Evolutionary conservation across 2,888 invertebrate species (phyloP), one percentile per base, ranked within the genome.

Genomic region (Keiferia lycopersicella): DNA sequence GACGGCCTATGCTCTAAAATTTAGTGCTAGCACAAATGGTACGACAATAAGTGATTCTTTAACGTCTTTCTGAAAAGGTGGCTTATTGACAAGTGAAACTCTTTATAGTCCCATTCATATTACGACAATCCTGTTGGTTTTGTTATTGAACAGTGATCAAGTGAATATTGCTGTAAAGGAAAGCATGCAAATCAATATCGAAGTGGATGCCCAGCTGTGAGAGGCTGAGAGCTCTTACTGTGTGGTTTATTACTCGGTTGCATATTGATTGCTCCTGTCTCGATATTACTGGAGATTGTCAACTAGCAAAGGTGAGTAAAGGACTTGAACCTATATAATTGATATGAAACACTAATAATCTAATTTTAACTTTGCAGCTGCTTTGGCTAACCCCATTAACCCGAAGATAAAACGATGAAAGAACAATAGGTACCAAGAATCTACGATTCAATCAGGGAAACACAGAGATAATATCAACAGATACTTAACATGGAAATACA

Each of bases 11-110:
- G 70, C 72, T 73, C 66, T 75, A 70, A 65, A 66, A 70, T 72
- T 73, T 76, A 78, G 73, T 82, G 82, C 65, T 71, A 68, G 65
- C 66, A 66, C 73, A 71, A 77, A 73, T 71, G 68, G 67, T 75
- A 75, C 77, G 79, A 82, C 80, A 80, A 77, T 78, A 74, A 73
- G 75, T 77, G 73, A 26, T 70, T 77, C 71, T 72, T 72, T 63
- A 78, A 73, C 78, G 72, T 74, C 68, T 73, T 72, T 74, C 70
- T 64, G 71, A 45, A 64, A 77, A 79, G 79, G 83, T 86, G 84
- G 81, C 77, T 83, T 88, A 88, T 87, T 90, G 88, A 86, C 88
- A 87, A 89, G 90, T 88, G 87, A 88, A 88, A 88, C 85, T 87
- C 82, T 83, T 76, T 78, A 83, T 81, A 75, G 78, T 84, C 79